Conservation (phyloP, 2,888 invertebrate genomes). For the Nomada lathburiana region DNA sequence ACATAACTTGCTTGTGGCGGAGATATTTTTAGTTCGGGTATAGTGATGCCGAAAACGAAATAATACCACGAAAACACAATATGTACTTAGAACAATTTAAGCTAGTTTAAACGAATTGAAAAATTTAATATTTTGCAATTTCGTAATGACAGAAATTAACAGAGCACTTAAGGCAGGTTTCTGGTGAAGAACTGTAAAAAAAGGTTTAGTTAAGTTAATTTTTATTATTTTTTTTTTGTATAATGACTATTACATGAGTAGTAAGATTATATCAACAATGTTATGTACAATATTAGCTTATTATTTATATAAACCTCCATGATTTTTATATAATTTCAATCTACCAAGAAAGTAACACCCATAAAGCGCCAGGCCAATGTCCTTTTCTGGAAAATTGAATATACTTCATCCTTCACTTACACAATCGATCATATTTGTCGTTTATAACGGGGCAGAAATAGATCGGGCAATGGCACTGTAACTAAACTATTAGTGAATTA, state of each 20-base stretch:
- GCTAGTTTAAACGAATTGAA: not conserved
- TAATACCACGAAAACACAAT: not conserved
- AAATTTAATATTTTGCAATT: not conserved
- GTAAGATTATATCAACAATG: slow-evolving; percentile 82
- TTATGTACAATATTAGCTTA: slow-evolving; percentile 79
- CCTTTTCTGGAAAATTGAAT: slow-evolving; percentile 58
- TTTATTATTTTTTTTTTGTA: slow-evolving; percentile 76
- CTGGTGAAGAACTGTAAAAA: slow-evolving; percentile 1
- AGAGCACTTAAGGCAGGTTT: slow-evolving; percentile 15
- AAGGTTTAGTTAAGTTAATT: slow-evolving; percentile 76
- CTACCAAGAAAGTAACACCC: slow-evolving; percentile 72
- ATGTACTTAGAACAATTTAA: not conserved
- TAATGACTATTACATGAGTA: slow-evolving; percentile 81
- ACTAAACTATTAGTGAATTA: slow-evolving; percentile 73
- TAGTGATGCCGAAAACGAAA: not conserved
- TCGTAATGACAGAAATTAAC: not conserved
- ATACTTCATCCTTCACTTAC: slow-evolving; percentile 34
- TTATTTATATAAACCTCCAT: slow-evolving; percentile 61
- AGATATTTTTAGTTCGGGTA: not conserved
- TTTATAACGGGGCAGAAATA: slow-evolving; percentile 66
- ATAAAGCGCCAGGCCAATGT: slow-evolving; percentile 61
- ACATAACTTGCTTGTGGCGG: not conserved
- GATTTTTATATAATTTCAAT: slow-evolving; percentile 72
- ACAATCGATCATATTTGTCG: slow-evolving; percentile 48
- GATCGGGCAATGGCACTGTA: slow-evolving; percentile 79